Base-by-base conservation (phyloP, 2,888 invertebrate genomes). In the Cantharis rufa region DNA sequence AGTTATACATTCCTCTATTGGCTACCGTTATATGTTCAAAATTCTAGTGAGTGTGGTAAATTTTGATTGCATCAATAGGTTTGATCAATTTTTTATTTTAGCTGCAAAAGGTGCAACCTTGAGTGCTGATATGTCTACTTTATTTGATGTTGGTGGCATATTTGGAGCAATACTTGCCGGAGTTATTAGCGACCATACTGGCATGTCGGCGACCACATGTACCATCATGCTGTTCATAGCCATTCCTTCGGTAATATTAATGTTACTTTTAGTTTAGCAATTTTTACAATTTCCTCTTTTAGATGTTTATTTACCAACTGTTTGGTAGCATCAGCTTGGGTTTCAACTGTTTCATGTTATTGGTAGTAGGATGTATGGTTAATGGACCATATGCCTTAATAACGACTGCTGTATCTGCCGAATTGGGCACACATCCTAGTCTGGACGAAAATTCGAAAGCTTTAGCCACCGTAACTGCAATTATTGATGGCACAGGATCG, bases 1-100 rank as follows among this genome's bases (percentile, higher is more conserved):
- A 96, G 96, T 87, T 98, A 99, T 86, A 98, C 98, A 77, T 98
- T 98, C 89, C 91, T 98, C 70, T 98, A 96, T 87, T 99, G 98
- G 98, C 90, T 99, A 85, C 98, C 98, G 18, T 88, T 94, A 4
- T 98, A 98, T 85, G 96, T 99, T 77, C 92, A 93, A 79, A 91
- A 92, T 69, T 94, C 95, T 66, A 94, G 97, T 97, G 87, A 94
- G 95, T 92, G 95, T 92, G 66, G 24, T 70, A 74, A 16, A 28
- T 61, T 13, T 15, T 21, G 9, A 15, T 28, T 27, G 32, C 13
- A 48, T 24, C 3, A 18, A 69, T 10, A 69, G 61, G 3, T 72
- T 28, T 74, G 3, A 18, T 13, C n/a, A 62, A 15, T 16, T 78
- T 24, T 72, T 72, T 72, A 78, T 88, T 89, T 15, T 84, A 95